A percentile compares a stretch with the other conserved stretches of the same genome.
Conservation (phyloP, 1,140 invertebrate species). For the Asbolus verrucosus region DNA sequence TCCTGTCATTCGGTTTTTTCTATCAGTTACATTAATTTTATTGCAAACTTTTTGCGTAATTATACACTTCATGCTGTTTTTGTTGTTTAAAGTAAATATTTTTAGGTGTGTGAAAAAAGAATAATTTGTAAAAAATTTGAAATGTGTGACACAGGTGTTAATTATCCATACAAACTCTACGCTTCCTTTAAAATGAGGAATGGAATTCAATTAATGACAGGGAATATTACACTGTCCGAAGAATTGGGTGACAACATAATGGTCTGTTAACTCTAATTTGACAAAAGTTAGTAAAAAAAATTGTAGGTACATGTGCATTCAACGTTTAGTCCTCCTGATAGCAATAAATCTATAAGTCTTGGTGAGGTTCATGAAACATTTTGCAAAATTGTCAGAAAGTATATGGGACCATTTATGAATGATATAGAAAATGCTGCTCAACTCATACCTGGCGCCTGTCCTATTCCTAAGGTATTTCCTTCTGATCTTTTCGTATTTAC, state of each 20-base stretch:
- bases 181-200: not conserved
- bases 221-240: not conserved
- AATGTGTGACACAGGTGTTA: not conserved
- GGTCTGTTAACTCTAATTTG: not conserved
- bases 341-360: not conserved
- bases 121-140: not conserved
- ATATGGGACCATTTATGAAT: constrained; percentile 19
- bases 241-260: constrained; percentile 1
- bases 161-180: not conserved
- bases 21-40: too few species aligned
- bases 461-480: constrained; percentile 18
- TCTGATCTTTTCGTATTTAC: too few species aligned
- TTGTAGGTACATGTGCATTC: not conserved
- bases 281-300: not conserved
- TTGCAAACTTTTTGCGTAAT: too few species aligned
- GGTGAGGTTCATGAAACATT: not conserved
- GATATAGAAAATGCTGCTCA: constrained; percentile 23
- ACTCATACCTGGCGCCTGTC: not conserved
- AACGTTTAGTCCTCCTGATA: not conserved
- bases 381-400: not conserved
- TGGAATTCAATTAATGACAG: not conserved
- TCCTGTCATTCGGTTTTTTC: too few species aligned
- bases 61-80: too few species aligned
- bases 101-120: not conserved
- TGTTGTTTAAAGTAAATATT: not conserved